Percentiles rank a stretch among this genome's conserved stretches.
phyloP scores from a whole-genome alignment of 37 sponge, comb jelly and placozoan genomes.

The Chondrosia reniformis region DNA sequence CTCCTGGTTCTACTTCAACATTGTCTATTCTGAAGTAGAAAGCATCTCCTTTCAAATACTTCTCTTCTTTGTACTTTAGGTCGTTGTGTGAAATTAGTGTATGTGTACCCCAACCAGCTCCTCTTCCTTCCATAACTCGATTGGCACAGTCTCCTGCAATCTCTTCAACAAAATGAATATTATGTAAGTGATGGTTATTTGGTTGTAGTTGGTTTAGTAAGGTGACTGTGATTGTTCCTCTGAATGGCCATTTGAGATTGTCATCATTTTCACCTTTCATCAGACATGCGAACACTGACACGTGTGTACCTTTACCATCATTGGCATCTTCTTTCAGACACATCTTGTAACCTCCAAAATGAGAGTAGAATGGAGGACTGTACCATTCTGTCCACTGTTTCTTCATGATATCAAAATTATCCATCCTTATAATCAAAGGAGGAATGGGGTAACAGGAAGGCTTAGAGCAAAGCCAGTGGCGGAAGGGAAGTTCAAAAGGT shows the following conservation, averaged over 20 bases:
- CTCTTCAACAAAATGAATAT: no score
- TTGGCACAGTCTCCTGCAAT: no score
- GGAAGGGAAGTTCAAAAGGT: not conserved
- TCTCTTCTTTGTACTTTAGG: no score
- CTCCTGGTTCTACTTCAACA: no score
- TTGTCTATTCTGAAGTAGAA: no score
- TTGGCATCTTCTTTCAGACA: conserved; percentile 27
- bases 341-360: conserved; percentile 39
- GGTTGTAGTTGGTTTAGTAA: conserved; percentile 4
- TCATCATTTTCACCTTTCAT: conserved; percentile 33
- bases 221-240: not conserved
- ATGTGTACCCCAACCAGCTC: no score
- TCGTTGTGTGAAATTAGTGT: no score
- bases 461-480: conserved; percentile 1
- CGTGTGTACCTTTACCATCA: conserved; percentile 31
- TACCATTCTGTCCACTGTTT: not conserved
- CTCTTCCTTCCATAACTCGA: no score
- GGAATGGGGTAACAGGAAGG: conserved; percentile 5
- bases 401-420: not conserved
- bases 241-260: conserved; percentile 36
- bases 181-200: not conserved
- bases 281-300: conserved; percentile 35
- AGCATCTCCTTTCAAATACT: no score
- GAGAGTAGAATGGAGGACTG: conserved; percentile 24
- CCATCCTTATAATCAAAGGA: conserved; percentile 1